Conservation (phyloP, 2,797 vertebrate genomes). For the Phylloscopus collybita region DNA sequence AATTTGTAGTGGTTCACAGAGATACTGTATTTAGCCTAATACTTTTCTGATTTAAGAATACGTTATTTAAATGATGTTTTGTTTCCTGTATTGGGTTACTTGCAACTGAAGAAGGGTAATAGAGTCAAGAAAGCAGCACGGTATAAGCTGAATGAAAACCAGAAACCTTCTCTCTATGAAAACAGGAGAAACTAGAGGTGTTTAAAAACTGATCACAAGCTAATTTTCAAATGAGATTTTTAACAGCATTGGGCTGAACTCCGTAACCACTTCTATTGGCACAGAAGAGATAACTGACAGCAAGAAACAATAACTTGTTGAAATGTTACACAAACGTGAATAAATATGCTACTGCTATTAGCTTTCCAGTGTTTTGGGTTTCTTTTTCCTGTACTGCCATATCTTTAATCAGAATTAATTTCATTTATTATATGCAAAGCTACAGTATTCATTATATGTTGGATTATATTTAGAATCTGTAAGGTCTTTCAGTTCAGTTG, state of each 20-base stretch:
- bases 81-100: not conserved
- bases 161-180: not conserved
- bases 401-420: not conserved
- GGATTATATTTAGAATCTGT: not conserved
- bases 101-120: not conserved
- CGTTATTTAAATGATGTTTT: not conserved
- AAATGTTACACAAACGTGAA: not conserved
- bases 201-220: not conserved
- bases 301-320: not conserved
- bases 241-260: not conserved
- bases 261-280: not conserved
- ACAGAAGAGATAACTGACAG: not conserved
- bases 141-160: not conserved
- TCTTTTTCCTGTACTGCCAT: not conserved
- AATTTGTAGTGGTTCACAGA: not conserved
- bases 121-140: not conserved
- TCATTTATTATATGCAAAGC: not conserved
- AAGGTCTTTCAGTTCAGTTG: not conserved
- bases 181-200: not conserved
- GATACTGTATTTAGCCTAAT: not conserved
- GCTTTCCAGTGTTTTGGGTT: accelerated
- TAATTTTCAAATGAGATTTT: not conserved
- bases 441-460: not conserved
- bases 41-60: not conserved
- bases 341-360: not conserved